These are phyloP conservation scores for Brevimyrus niger DNA, from an alignment of 2,113 vertebrate genomes.

Conservation along the genomic window DNA sequence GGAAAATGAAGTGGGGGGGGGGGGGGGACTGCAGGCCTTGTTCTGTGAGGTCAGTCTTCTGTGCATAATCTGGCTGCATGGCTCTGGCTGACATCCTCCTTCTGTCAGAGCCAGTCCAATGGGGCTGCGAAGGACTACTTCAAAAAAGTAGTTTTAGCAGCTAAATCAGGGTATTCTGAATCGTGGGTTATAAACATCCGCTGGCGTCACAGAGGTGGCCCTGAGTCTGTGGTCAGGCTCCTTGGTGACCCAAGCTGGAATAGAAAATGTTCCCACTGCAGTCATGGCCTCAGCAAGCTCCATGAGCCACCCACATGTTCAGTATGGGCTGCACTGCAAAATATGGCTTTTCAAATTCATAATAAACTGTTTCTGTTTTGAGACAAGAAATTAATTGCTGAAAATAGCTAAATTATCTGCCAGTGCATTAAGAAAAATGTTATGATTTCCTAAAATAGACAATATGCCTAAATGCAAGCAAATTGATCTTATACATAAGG, in stretches of 20 bases:
- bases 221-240: background rate
- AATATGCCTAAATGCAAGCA: no score
- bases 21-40: slow-evolving; percentile 29
- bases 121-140: no score
- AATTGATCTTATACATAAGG: no score
- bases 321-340: background rate
- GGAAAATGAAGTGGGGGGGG: background rate
- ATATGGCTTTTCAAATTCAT: no score
- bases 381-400: no score
- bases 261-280: background rate
- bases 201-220: background rate
- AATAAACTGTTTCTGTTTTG: no score
- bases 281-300: background rate
- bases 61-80: slow-evolving; percentile 32
- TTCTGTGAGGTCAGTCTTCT: slow-evolving; percentile 46
- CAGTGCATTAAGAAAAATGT: no score
- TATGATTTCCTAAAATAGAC: no score
- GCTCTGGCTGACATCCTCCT: slow-evolving; percentile 28
- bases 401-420: no score
- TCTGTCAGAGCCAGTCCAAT: slow-evolving; percentile 5
- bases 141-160: no score
- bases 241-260: background rate
- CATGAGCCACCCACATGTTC: background rate
- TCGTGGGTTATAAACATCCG: background rate
- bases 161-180: background rate